Conservation (phyloP, 2,888 invertebrate species). For the Harpagoxenus sublaevis region DNA sequence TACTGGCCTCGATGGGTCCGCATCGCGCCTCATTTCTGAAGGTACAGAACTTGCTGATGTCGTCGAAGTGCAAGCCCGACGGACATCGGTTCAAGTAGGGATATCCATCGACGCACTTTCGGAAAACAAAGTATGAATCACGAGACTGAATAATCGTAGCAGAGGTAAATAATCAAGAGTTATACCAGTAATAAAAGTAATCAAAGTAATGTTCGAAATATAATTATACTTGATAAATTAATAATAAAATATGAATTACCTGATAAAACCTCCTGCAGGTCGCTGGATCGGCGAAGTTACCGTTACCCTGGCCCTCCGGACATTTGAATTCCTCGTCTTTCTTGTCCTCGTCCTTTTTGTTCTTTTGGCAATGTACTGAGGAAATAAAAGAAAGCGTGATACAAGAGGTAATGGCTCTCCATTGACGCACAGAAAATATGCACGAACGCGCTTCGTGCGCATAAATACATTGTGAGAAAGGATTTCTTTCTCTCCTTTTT, state of each 20-base stretch:
- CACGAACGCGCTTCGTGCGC: not conserved
- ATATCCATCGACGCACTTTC: constrained; percentile 95
- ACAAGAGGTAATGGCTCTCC: not conserved
- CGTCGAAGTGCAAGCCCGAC: constrained; percentile 96
- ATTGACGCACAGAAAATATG: not conserved
- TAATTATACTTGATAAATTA: constrained; percentile 12
- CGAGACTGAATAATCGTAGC: not conserved
- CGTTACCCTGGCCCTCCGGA: constrained; percentile 94
- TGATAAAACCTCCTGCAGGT: constrained; percentile 96
- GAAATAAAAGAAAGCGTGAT: not conserved
- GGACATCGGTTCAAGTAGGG: constrained; percentile 96
- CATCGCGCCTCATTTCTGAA: constrained; percentile 96
- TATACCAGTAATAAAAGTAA: not conserved
- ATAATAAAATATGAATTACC: constrained; percentile 87
- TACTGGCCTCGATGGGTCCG: constrained; percentile 95
- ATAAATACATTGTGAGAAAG: constrained; percentile 3
- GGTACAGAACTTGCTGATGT: constrained; percentile 95
- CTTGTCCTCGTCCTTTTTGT: constrained; percentile 87
- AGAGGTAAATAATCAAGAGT: not conserved
- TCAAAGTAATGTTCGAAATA: not conserved
- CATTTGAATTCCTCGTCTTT: constrained; percentile 91
- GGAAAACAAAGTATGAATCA: constrained; percentile 71
- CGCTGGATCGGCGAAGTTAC: constrained; percentile 95
- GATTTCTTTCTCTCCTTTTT: constrained; percentile 9
- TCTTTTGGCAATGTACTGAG: constrained; percentile 86